A percentile compares a stretch with the other conserved stretches of the same genome.
Conservation (phyloP, 1,140 invertebrate genomes). For the Luehdorfia chinensis region DNA sequence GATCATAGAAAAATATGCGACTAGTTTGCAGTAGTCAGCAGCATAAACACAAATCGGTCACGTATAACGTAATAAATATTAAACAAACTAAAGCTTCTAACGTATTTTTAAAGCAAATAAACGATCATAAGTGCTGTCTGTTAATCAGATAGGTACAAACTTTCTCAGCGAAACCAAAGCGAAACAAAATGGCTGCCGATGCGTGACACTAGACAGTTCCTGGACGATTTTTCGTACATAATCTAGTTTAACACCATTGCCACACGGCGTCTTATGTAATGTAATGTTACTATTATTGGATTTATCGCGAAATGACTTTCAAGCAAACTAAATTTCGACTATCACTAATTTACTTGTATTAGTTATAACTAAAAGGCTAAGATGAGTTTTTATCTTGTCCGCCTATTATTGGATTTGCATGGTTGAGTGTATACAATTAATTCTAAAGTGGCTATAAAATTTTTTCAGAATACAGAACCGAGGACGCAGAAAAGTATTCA, state of each 20-base stretch:
- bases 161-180: too few relatives aligned
- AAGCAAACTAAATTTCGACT: too few relatives aligned
- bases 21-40: too few relatives aligned
- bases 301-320: too few relatives aligned
- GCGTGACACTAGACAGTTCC: slow-evolving; percentile 20
- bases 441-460: background rate
- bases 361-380: too few relatives aligned
- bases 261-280: slow-evolving; percentile 9
- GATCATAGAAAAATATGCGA: too few relatives aligned
- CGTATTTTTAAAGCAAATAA: slow-evolving; percentile 2
- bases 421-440: too few relatives aligned
- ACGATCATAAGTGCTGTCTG: background rate
- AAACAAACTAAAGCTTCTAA: slow-evolving; percentile 4
- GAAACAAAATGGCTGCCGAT: slow-evolving; percentile 12
- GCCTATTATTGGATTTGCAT: too few relatives aligned
- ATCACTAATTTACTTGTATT: too few relatives aligned
- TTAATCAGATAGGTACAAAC: slow-evolving; percentile 2
- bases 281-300: background rate
- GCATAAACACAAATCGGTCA: background rate
- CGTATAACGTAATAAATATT: slow-evolving; percentile 1
- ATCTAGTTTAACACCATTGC: slow-evolving; percentile 10
- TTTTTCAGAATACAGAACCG: background rate
- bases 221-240: slow-evolving; percentile 19
- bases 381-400: too few relatives aligned
- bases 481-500: background rate